phyloP scores from a whole-genome alignment of 1,140 invertebrate genomes.

The Andrena cerasifolii region DNA sequence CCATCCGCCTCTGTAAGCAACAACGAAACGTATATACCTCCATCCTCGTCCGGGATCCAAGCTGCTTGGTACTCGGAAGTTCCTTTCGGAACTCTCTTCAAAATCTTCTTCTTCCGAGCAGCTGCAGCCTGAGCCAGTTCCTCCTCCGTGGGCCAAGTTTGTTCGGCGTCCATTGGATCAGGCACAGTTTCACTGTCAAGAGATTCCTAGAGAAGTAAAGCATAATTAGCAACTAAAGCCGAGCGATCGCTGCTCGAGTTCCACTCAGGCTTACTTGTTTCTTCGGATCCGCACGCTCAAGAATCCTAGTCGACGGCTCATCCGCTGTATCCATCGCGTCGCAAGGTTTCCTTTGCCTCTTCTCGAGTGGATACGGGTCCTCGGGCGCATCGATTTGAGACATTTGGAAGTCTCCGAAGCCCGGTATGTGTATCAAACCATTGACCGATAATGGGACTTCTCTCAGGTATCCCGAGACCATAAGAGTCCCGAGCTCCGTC shows the following conservation, averaged over 20 bases:
- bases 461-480: conserved; percentile 93
- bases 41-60: conserved; percentile 93
- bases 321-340: conserved; percentile 72
- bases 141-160: conserved; percentile 97
- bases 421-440: conserved; percentile 93
- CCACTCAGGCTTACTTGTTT: conserved; percentile 84
- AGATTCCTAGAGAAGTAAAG: conserved; percentile 83
- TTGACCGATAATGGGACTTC: conserved; percentile 93
- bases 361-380: conserved; percentile 90
- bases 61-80: conserved; percentile 98
- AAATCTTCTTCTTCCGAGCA: conserved; percentile 85
- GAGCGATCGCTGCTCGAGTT: background rate
- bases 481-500: conserved; percentile 87
- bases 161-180: conserved; percentile 97
- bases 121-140: conserved; percentile 90
- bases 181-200: conserved; percentile 91
- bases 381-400: conserved; percentile 88
- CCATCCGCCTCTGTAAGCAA: background rate
- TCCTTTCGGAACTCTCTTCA: conserved; percentile 95
- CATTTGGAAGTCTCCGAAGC: conserved; percentile 96
- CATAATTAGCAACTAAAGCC: background rate
- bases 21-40: conserved; percentile 79
- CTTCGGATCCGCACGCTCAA: conserved; percentile 86
- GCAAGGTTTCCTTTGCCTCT: conserved; percentile 42
- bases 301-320: conserved; percentile 75